These are phyloP conservation scores for Camptogramma bilineatum DNA, from an alignment of 2,888 invertebrate genomes.

Conservation along the genomic window DNA sequence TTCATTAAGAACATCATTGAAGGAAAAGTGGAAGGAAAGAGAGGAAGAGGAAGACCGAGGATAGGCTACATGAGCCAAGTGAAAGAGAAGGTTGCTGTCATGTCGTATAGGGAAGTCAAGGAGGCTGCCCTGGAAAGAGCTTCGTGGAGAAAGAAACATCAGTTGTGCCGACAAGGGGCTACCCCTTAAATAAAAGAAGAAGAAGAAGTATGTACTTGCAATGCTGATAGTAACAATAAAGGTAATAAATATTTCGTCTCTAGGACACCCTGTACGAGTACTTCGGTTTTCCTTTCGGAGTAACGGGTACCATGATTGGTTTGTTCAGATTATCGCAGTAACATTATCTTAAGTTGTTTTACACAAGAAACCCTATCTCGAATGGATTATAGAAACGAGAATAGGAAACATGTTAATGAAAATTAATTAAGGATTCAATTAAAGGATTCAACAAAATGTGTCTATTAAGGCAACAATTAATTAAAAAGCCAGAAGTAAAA, in stretches of 20 bases:
- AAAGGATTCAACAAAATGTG: background rate
- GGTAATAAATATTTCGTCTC: background rate
- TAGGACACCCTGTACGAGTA: constrained; percentile 31
- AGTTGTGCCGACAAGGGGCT: no score
- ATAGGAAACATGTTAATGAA: constrained; percentile 33
- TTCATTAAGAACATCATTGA: no score
- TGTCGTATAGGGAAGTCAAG: no score
- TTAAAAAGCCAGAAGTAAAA: background rate
- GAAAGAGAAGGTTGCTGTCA: no score
- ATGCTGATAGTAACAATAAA: no score
- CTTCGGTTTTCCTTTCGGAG: constrained; percentile 40
- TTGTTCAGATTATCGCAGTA: constrained; percentile 51
- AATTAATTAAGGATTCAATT: constrained; percentile 29
- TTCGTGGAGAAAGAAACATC: no score
- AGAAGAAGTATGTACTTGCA: no score
- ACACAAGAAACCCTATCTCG: constrained; percentile 41
- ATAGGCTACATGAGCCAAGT: no score
- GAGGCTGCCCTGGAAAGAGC: no score
- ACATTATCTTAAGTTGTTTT: constrained; percentile 45
- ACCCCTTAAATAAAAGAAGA: no score
- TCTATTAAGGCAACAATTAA: background rate
- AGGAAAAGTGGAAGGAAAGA: no score
- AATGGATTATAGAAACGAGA: constrained; percentile 30
- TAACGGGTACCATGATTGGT: constrained; percentile 57
- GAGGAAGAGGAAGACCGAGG: no score